Evolutionary conservation across 1,140 invertebrate species (phyloP).

Genomic region (Penaeus chinensis): DNA sequence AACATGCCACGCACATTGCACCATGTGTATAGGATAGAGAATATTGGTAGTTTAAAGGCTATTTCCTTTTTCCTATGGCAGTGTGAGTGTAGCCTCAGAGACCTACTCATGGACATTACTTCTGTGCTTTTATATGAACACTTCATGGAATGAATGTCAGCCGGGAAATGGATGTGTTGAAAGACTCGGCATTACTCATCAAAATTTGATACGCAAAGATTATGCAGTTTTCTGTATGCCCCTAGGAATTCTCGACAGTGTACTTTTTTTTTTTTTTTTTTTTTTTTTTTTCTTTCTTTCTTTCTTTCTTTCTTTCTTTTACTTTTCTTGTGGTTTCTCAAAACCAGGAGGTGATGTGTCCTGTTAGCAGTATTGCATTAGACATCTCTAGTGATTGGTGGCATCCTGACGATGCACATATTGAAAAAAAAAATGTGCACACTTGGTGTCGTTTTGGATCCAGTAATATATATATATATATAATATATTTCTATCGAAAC

Average conservation of each 20-base stretch:
- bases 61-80: too few relatives aligned
- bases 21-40: too few relatives aligned
- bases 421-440: neutral
- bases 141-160: too few relatives aligned
- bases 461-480: slow-evolving; percentile 6
- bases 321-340: slow-evolving; percentile 28
- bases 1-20: neutral
- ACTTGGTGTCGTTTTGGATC: slow-evolving; percentile 29
- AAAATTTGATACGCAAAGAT: neutral
- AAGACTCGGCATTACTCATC: too few relatives aligned
- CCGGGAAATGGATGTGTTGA: too few relatives aligned
- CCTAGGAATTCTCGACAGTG: slow-evolving; percentile 46
- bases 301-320: neutral
- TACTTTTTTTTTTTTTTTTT: too few relatives aligned
- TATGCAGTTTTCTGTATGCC: slow-evolving; percentile 25
- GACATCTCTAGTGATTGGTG: slow-evolving; percentile 20
- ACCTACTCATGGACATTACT: too few relatives aligned
- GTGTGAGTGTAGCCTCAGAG: too few relatives aligned
- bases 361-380: slow-evolving; percentile 25
- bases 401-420: slow-evolving; percentile 23
- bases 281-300: neutral
- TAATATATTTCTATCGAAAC: slow-evolving; percentile 15
- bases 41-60: too few relatives aligned
- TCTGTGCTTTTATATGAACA: too few relatives aligned
- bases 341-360: slow-evolving; percentile 25